Evolutionary conservation across 2,888 invertebrate species (phyloP).

Genomic region (Lepidochrysops patricia): DNA sequence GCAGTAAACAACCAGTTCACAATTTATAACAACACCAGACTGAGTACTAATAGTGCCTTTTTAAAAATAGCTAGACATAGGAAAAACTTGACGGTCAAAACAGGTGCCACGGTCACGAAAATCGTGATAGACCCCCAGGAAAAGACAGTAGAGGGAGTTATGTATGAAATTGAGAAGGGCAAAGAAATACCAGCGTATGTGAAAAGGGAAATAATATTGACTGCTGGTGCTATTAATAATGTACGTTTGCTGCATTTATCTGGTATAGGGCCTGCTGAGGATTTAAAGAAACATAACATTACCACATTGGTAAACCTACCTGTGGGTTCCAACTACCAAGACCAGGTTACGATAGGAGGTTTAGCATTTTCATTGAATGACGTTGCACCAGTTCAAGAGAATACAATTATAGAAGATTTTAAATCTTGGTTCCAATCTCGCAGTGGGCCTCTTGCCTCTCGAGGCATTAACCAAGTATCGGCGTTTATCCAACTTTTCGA

Average conservation of each 20-base stretch:
- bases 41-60: conserved; percentile 61
- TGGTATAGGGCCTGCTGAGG: conserved; percentile 54
- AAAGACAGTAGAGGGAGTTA: conserved; percentile 52
- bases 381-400: conserved; percentile 44
- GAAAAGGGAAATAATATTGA: conserved; percentile 58
- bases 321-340: conserved; percentile 61
- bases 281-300: conserved; percentile 53
- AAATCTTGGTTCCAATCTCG: conserved; percentile 63
- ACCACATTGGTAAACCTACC: conserved; percentile 48
- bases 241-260: conserved; percentile 58
- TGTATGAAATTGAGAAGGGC: conserved; percentile 58
- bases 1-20: conserved; percentile 60
- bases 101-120: conserved; percentile 57
- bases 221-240: conserved; percentile 63
- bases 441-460: conserved; percentile 55
- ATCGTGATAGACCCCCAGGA: conserved; percentile 55
- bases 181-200: conserved; percentile 56
- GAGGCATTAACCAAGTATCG: conserved; percentile 63
- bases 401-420: conserved; percentile 53
- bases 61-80: conserved; percentile 55
- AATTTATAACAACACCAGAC: conserved; percentile 55
- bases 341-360: conserved; percentile 63
- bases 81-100: conserved; percentile 54
- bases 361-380: conserved; percentile 55
- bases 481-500: conserved; percentile 63